A percentile compares a stretch with the other conserved stretches of the same genome.
These are phyloP conservation scores for Drosophila rhopaloa DNA, from an alignment of 1,140 invertebrate species.

Conservation along the genomic window DNA sequence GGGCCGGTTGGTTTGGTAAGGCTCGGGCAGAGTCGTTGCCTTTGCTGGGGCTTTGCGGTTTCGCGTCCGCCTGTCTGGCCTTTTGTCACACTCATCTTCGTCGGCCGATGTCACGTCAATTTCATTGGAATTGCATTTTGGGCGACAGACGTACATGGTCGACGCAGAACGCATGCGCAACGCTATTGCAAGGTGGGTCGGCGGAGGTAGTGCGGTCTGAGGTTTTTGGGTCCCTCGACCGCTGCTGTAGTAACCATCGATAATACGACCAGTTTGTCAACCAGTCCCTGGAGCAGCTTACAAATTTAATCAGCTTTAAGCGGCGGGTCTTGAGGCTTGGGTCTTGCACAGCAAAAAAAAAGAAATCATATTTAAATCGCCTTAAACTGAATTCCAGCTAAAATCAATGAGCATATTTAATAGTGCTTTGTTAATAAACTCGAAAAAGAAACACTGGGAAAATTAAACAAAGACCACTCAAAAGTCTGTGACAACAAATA, in stretches of 20 bases:
- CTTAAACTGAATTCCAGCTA: not conserved
- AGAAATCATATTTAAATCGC: constrained; percentile 6
- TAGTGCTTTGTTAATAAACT: not conserved
- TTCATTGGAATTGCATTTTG: constrained; percentile 76
- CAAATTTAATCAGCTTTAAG: constrained; percentile 79
- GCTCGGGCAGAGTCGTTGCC: constrained; percentile 20
- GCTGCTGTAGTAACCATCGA: constrained; percentile 1
- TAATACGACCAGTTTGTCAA: constrained; percentile 74
- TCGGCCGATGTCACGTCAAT: constrained; percentile 71
- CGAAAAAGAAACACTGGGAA: not conserved
- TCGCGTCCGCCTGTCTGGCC: constrained; percentile 54
- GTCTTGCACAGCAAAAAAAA: constrained; percentile 19
- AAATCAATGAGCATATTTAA: constrained; percentile 1
- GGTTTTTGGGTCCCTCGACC: constrained; percentile 11
- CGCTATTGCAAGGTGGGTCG: constrained; percentile 6
- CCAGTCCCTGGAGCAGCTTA: constrained; percentile 63
- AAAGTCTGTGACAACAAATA: too few species aligned
- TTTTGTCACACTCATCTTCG: constrained; percentile 81
- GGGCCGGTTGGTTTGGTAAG: constrained; percentile 12
- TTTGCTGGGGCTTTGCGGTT: constrained; percentile 53
- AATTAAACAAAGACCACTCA: too few species aligned
- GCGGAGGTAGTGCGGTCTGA: constrained; percentile 5
- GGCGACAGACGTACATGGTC: constrained; percentile 16
- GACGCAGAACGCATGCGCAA: constrained; percentile 66
- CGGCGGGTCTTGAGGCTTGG: constrained; percentile 17